Conservation (phyloP, 2,888 invertebrate genomes). For the Cantharis rustica region DNA sequence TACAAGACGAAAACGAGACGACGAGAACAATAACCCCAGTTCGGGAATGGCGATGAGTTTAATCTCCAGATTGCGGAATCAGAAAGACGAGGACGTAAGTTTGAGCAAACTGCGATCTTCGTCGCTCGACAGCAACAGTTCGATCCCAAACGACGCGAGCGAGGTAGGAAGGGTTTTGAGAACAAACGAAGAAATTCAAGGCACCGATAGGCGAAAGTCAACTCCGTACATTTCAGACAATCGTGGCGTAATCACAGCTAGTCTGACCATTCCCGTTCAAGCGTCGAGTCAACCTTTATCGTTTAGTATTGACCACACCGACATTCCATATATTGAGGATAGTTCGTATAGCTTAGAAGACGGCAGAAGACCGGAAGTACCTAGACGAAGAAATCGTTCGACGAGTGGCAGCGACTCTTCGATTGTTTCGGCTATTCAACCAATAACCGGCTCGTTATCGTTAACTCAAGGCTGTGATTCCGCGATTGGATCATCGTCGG, state of each 20-base stretch:
- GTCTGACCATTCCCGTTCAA: conserved; percentile 73
- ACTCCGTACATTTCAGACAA: conserved; percentile 63
- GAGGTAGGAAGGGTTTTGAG: conserved; percentile 54
- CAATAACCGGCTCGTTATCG: conserved; percentile 54
- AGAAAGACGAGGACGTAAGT: conserved; percentile 48
- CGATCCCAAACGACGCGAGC: conserved; percentile 61
- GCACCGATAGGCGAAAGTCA: conserved; percentile 61
- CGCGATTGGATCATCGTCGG: conserved; percentile 69
- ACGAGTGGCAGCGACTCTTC: conserved; percentile 60
- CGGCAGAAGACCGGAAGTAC: conserved; percentile 48
- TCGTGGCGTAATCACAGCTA: conserved; percentile 75
- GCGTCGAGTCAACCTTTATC: conserved; percentile 45
- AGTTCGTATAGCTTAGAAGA: conserved; percentile 43
- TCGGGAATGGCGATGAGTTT: conserved; percentile 60
- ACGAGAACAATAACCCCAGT: conserved; percentile 52
- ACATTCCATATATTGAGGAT: conserved; percentile 74
- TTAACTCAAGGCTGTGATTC: conserved; percentile 61
- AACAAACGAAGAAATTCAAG: conserved; percentile 37
- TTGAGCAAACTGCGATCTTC: conserved; percentile 50
- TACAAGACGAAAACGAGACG: conserved; percentile 48
- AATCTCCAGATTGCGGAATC: conserved; percentile 58
- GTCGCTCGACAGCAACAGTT: conserved; percentile 53
- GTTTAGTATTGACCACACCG: conserved; percentile 63
- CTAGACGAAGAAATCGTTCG: conserved; percentile 57
- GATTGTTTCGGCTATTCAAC: conserved; percentile 50